Conservation (phyloP, 2,888 invertebrate genomes). For the Ferdinandea cuprea region DNA sequence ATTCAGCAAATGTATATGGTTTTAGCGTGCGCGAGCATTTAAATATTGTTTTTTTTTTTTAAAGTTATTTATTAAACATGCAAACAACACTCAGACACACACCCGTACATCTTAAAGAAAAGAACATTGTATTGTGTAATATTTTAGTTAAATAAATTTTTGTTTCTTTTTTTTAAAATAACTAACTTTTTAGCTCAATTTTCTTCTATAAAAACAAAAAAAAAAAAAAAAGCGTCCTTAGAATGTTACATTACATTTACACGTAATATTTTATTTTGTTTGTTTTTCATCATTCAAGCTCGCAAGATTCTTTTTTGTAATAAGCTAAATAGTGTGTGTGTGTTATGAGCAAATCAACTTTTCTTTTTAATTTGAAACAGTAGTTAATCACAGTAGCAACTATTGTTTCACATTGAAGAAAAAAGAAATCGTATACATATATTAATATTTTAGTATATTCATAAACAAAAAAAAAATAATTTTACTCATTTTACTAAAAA, state of each 20-base stretch:
- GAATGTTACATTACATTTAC: not conserved
- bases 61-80: constrained; percentile 51
- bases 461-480: constrained; percentile 15
- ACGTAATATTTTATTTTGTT: not conserved
- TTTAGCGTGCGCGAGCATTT: constrained; percentile 65
- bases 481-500: constrained; percentile 52
- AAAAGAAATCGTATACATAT: constrained; percentile 5
- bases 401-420: constrained; percentile 5
- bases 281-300: not conserved
- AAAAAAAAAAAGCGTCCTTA: constrained; percentile 6
- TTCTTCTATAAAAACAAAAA: not conserved
- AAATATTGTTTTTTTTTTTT: constrained; percentile 7
- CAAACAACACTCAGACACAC: not conserved
- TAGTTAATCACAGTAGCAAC: not conserved
- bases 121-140: constrained; percentile 10
- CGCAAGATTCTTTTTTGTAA: not conserved
- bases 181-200: constrained; percentile 34
- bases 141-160: constrained; percentile 44
- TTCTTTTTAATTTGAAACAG: constrained; percentile 3
- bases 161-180: constrained; percentile 10
- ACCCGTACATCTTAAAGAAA: not conserved
- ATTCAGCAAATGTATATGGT: constrained; percentile 28
- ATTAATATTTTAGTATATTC: constrained; percentile 27
- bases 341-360: not conserved
- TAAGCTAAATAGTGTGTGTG: not conserved